Evolutionary conservation across 2,113 vertebrate genomes (phyloP), one percentile per base, ranked within the genome.

Genomic region (Brachyistius frenatus): DNA sequence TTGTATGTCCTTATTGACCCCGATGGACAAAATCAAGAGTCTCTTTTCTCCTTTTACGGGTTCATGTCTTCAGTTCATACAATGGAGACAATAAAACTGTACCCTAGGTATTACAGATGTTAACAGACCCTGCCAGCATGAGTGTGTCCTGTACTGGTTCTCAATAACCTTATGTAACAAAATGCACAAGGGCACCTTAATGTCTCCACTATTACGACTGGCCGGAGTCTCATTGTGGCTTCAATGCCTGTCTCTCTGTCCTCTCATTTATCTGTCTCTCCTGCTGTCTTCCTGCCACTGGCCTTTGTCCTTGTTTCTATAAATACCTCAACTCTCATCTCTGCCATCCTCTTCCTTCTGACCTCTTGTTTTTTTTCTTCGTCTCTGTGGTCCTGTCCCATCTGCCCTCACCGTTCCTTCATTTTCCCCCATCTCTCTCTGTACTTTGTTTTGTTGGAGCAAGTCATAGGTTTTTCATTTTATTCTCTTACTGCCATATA

Each of bases 251-350:
- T 86, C 69, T 64, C 55, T 73, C 73, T 69, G 63, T 86, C 73
- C 85, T 86, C 71, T 80, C 68, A 68, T 85, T 84, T 74, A 70
- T 80, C 68, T 11, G 6, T 86, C 80, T 85, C 74, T 76, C 78
- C 73, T 87, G 66, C 83, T 86, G 80, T 87, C 86, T 88, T 74
- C 69, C 66, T n/a, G 66, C 87, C 87, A 76, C 76, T 90, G 86
- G 85, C 90, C 88, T 91, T 87, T 88, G 86, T 89, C 86, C 86
- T 89, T 88, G 87, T 76, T 87, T 88, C 92, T 91, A 90, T 85
- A 84, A 86, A 86, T 91, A 90, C 76, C 5, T 3, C 50, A 31
- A 64, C 77, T 53, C 66, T 53, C 63, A 44, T 57, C 60, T 54
- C 65, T 73, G 44, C 49, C 61, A 61, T 23, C 52, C 60, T 64